Percentiles rank a stretch among this genome's conserved stretches.
phyloP scores from a whole-genome alignment of 2,797 vertebrate genomes.

The Loris lydekkerianus region DNA sequence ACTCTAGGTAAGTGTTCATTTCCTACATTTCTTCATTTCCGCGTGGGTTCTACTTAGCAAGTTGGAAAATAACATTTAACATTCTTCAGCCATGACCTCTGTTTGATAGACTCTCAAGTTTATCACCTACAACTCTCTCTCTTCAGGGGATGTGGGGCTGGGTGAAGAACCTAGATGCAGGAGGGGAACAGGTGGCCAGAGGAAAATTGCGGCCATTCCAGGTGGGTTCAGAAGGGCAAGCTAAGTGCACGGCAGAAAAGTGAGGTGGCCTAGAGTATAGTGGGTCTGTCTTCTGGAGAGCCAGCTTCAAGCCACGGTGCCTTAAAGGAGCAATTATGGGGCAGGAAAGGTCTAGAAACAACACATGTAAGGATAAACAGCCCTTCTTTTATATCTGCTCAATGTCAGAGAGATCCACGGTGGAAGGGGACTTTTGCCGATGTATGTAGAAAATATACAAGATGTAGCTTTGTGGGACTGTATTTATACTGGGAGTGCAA shows the following conservation, averaged over 20 bases:
- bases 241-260: no score
- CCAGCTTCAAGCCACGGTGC: not conserved
- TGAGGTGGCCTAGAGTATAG: not conserved
- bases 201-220: not conserved
- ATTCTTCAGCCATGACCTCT: not conserved
- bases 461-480: not conserved
- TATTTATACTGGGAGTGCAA: not conserved
- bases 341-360: not conserved
- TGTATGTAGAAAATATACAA: not conserved
- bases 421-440: not conserved
- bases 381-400: not conserved
- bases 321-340: not conserved
- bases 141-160: not conserved
- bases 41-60: not conserved
- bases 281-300: not conserved
- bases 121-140: not conserved
- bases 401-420: not conserved
- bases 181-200: not conserved
- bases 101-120: no score
- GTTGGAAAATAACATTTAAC: not conserved
- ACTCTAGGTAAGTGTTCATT: conserved; percentile 74
- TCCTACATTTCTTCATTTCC: not conserved
- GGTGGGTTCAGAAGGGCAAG: not conserved
- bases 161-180: not conserved
- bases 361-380: not conserved